Conservation (phyloP, 2,113 vertebrate species). For the Lampris megalopsis region DNA sequence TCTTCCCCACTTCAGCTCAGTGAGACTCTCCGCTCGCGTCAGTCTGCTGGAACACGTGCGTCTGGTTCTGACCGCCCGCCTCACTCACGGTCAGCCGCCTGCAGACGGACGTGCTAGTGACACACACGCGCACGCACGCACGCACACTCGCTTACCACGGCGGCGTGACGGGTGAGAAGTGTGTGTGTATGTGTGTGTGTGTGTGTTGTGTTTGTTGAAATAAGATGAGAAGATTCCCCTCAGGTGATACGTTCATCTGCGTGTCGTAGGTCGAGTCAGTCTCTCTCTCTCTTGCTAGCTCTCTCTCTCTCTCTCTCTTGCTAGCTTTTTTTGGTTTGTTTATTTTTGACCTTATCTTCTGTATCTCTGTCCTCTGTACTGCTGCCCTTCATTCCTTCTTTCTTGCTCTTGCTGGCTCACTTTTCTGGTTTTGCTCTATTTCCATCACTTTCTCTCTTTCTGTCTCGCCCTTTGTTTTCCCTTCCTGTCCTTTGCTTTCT, state of each 20-base stretch:
- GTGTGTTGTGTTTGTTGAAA: constrained; percentile 76
- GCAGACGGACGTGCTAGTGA: no score
- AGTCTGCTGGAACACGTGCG: constrained; percentile 72
- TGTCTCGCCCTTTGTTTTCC: constrained; percentile 16
- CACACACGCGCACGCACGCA: constrained; percentile 20
- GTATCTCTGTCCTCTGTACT: background rate
- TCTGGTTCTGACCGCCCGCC: constrained; percentile 71
- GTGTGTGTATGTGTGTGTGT: constrained; percentile 77
- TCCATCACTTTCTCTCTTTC: constrained; percentile 12
- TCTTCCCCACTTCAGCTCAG: constrained; percentile 61
- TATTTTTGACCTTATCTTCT: background rate
- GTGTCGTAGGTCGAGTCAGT: constrained; percentile 46
- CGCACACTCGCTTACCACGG: constrained; percentile 29
- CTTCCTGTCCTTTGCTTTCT: constrained; percentile 19
- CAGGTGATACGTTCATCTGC: constrained; percentile 82
- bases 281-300: background rate
- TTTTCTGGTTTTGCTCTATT: no score
- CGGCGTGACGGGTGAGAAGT: constrained; percentile 55
- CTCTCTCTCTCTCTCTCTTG: constrained; percentile 19
- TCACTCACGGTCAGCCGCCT: no score
- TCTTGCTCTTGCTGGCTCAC: no score
- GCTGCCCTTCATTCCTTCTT: no score
- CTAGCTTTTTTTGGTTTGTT: background rate
- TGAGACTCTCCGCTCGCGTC: constrained; percentile 63
- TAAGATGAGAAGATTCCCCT: constrained; percentile 80